Evolutionary conservation across 2,797 vertebrate genomes (phyloP).

Genomic region (Microtus californicus): DNA sequence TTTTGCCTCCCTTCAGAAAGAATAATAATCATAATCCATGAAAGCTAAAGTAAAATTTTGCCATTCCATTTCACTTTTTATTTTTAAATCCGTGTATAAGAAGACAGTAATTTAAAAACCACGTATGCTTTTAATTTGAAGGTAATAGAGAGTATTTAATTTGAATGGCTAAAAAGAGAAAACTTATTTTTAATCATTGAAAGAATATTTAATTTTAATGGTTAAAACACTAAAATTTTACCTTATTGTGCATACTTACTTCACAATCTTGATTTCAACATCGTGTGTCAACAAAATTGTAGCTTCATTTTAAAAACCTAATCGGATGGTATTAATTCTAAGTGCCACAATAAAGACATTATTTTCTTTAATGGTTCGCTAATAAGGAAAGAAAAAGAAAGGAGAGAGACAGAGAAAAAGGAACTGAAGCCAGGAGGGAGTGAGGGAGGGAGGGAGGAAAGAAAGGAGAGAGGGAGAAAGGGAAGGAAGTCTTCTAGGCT

Average conservation of each 20-base stretch:
- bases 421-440: not conserved
- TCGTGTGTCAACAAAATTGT: not conserved
- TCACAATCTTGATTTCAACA: not conserved
- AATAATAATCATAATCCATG: not conserved
- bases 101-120: not conserved
- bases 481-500: not conserved
- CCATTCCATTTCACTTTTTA: not conserved
- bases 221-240: not conserved
- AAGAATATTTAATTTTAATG: not conserved
- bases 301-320: not conserved
- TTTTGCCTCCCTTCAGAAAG: not conserved
- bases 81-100: not conserved
- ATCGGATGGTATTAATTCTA: not conserved
- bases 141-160: not conserved
- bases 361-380: not conserved
- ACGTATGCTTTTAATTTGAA: not conserved
- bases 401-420: not conserved
- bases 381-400: not conserved
- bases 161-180: not conserved
- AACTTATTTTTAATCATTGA: not conserved
- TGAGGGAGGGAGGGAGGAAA: not conserved
- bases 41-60: not conserved
- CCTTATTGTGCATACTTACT: not conserved
- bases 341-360: not conserved
- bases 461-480: not conserved